Base-by-base conservation (phyloP, 2,797 vertebrate species). In the Amblyopsis hoosieri region DNA sequence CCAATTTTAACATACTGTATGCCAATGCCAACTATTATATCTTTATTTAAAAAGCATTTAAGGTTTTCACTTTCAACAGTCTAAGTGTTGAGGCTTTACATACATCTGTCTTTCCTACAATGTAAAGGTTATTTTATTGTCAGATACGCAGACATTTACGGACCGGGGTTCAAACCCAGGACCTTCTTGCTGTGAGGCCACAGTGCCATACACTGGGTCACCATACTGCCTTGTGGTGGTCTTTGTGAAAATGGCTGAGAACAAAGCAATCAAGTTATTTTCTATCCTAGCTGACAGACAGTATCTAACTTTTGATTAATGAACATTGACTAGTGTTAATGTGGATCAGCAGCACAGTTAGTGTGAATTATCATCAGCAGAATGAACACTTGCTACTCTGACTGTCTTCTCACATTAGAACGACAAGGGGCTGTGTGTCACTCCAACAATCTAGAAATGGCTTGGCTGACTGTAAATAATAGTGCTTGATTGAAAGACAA, bases 361-460 rank as follows among this genome's bases (percentile, higher is more conserved):
- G 51, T 17, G 48, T 67, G 74, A 66, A 76, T 78, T 70, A 85
- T 62, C 54, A 71, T 72, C 72, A 70, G 63, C 59, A 66, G 56
- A 72, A 64, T 71, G 80, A 76, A 69, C 69, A 67, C 60, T 75
- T 0, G 71, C 49, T 55, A 9, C 46, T 64, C 59, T 50, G 19
- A 62, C 31, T 68, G 71, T 66, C 67, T 9, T 67, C 55, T 74
- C 54, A 48, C 58, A 66, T 81, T 50, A 76, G 59, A 71, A 50
- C 48, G 62, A 74, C 49, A 48, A 14, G 48, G 12, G 60, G 55
- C 54, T 33, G 14, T 14, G 6, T 57, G 67, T 72, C 64, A 64
- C 64, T 66, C 9, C 58, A 61, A 8, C 37, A 53, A 62, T 56
- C 62, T 61, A 45, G 53, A 66, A 69, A 59, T 58, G 54, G 52